Percentiles rank a stretch among this genome's conserved stretches.
Evolutionary conservation across 2,113 vertebrate species (phyloP).

Genomic region (Osmerus eperlanus): DNA sequence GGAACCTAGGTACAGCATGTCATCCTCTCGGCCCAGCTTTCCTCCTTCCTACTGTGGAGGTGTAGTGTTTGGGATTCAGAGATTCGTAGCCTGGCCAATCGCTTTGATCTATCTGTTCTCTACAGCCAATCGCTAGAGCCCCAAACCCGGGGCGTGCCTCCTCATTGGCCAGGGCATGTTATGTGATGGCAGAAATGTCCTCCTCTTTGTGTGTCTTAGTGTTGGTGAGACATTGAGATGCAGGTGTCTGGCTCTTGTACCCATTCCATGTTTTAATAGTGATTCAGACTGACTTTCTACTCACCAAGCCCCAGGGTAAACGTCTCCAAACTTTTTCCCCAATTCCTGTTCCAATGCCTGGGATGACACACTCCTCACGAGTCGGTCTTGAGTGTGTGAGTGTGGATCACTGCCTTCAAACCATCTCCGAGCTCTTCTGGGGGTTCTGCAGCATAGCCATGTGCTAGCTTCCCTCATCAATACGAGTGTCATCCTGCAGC

Average conservation of each 20-base stretch:
- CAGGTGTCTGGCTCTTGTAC: neutral
- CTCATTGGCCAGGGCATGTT: neutral
- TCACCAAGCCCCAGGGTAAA: neutral
- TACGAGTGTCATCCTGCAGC: conserved; percentile 5
- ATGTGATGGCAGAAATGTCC: neutral
- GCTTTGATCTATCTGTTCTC: neutral
- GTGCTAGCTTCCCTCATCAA: conserved; percentile 15
- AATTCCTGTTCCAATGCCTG: neutral
- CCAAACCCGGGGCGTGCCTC: neutral
- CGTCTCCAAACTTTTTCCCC: neutral
- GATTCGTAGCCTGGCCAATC: neutral
- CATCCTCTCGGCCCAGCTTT: neutral
- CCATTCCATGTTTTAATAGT: neutral
- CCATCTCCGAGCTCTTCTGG: neutral
- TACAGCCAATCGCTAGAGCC: neutral
- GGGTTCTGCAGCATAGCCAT: neutral
- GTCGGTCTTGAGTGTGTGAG: neutral
- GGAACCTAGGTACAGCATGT: neutral
- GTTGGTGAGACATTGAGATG: neutral
- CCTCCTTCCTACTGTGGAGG: neutral
- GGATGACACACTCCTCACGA: neutral
- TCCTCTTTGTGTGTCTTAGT: neutral
- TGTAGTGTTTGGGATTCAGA: neutral
- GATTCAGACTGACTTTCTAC: neutral
- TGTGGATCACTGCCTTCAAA: neutral